Conservation (phyloP, 92 coral and sea anemone genomes). For the Epizoanthus scotinus region DNA sequence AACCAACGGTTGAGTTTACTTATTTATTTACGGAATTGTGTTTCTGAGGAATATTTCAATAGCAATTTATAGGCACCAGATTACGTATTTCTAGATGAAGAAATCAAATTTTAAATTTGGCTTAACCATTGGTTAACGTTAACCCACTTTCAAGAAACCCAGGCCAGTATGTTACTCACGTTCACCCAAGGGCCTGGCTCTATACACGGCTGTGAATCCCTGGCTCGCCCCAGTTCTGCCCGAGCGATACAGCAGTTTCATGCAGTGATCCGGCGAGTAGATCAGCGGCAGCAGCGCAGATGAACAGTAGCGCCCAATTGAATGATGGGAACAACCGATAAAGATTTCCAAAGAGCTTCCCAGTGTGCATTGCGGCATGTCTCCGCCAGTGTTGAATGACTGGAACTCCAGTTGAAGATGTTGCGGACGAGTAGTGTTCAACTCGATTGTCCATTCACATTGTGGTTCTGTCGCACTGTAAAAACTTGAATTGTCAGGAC, state of each 20-base stretch:
- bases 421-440: constrained; percentile 12
- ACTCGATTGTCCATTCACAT: constrained; percentile 18
- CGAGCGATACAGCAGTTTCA: constrained; percentile 27
- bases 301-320: constrained; percentile 35
- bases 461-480: background rate
- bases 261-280: constrained; percentile 11
- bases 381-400: constrained; percentile 8
- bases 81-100: too few relatives aligned
- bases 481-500: background rate
- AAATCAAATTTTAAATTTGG: too few relatives aligned
- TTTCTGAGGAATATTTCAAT: too few relatives aligned
- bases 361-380: constrained; percentile 29
- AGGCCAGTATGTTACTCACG: background rate
- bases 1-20: too few relatives aligned
- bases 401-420: constrained; percentile 1
- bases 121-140: too few relatives aligned
- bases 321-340: constrained; percentile 25
- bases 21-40: too few relatives aligned
- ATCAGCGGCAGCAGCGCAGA: constrained; percentile 20
- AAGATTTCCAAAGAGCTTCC: constrained; percentile 36
- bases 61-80: too few relatives aligned
- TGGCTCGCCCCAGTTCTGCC: background rate
- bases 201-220: constrained; percentile 10
- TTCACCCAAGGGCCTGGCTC: background rate
- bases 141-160: too few relatives aligned